Evolutionary conservation across 2,888 invertebrate species (phyloP).

Genomic region (Subacronicta megacephala): DNA sequence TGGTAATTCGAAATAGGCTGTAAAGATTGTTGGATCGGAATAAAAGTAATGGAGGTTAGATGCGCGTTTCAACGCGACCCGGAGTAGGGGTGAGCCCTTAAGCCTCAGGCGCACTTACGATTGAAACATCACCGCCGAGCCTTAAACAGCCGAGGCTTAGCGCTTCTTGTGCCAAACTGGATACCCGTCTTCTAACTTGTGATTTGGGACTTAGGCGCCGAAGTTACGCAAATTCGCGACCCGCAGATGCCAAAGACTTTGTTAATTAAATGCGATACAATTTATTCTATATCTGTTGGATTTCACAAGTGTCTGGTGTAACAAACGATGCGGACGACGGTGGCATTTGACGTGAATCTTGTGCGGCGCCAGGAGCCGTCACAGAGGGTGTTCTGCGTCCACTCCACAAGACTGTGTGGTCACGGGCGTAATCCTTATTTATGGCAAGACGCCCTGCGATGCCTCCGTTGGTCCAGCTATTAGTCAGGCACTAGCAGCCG

Average conservation of each 20-base stretch:
- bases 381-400: conserved; percentile 74
- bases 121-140: conserved; percentile 82
- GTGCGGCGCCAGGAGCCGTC: conserved; percentile 68
- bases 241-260: conserved; percentile 60
- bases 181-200: conserved; percentile 84
- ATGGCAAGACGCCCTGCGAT: conserved; percentile 87
- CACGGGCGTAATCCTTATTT: conserved; percentile 88
- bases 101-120: conserved; percentile 81
- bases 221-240: conserved; percentile 86
- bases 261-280: conserved; percentile 66
- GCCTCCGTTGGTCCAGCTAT: conserved; percentile 85
- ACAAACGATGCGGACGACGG: conserved; percentile 71
- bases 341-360: conserved; percentile 76
- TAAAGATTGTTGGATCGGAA: conserved; percentile 70
- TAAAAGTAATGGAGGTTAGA: conserved; percentile 82
- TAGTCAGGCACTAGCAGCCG: conserved; percentile 79
- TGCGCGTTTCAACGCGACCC: conserved; percentile 79
- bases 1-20: conserved; percentile 50
- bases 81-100: conserved; percentile 74
- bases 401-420: conserved; percentile 85
- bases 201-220: conserved; percentile 84
- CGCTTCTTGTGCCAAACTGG: conserved; percentile 81
- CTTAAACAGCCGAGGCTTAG: conserved; percentile 83
- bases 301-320: conserved; percentile 59
- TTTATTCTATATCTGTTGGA: conserved; percentile 59